Percentiles rank a stretch among this genome's conserved stretches.
Evolutionary conservation across 2,888 invertebrate genomes (phyloP).

Genomic region (Holacanthella duospinosa): DNA sequence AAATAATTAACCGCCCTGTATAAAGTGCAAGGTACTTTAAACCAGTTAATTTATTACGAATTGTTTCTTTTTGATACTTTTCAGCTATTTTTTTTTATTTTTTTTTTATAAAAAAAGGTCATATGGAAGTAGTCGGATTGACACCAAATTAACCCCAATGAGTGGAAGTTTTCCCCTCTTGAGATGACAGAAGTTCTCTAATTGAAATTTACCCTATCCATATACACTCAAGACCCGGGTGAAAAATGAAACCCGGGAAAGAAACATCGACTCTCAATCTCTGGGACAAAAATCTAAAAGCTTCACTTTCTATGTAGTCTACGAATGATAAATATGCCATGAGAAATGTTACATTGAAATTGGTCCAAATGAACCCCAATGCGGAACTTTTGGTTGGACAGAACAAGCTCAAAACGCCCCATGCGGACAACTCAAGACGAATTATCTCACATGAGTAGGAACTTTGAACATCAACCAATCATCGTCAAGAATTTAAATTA

Average conservation of each 20-base stretch:
- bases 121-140: neutral
- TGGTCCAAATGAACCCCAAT: too few relatives aligned
- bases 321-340: too few relatives aligned
- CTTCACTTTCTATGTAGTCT: too few relatives aligned
- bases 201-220: neutral
- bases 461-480: too few relatives aligned
- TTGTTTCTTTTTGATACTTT: too few relatives aligned
- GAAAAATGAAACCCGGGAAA: neutral
- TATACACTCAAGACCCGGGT: neutral
- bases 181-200: neutral
- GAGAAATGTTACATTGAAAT: too few relatives aligned
- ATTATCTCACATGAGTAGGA: too few relatives aligned
- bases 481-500: too few relatives aligned
- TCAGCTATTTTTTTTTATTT: neutral
- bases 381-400: too few relatives aligned
- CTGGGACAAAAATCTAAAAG: neutral
- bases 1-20: too few relatives aligned
- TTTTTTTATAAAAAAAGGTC: neutral
- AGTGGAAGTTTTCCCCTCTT: neutral
- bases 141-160: slow-evolving; percentile 4
- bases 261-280: neutral
- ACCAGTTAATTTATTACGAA: neutral
- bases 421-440: too few relatives aligned
- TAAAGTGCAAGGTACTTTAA: neutral
- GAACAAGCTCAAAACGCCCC: too few relatives aligned